A percentile compares a stretch with the other conserved stretches of the same genome.
These are phyloP conservation scores for Apis dorsata DNA, from an alignment of 1,140 invertebrate genomes.

Conservation along the genomic window DNA sequence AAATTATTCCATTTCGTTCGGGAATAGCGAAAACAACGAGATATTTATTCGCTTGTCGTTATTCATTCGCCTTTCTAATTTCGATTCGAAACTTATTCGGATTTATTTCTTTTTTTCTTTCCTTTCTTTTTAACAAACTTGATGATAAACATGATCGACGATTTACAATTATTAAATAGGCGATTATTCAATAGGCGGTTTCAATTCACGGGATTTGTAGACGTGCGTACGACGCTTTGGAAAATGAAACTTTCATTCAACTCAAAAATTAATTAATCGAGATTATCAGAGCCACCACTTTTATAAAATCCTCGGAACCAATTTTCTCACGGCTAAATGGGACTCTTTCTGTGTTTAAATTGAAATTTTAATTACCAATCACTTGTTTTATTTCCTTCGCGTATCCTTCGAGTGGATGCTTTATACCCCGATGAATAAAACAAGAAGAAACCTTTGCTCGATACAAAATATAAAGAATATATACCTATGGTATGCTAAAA, in stretches of 20 bases:
- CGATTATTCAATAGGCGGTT: too few relatives aligned
- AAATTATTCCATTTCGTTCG: not conserved
- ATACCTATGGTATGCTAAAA: not conserved
- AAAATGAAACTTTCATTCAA: not conserved
- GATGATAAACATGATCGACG: too few relatives aligned
- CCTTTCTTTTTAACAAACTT: too few relatives aligned
- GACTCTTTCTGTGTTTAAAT: not conserved
- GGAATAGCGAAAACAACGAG: not conserved
- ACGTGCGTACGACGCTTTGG: too few relatives aligned
- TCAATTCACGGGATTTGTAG: too few relatives aligned
- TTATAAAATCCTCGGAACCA: not conserved
- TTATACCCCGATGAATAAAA: not conserved
- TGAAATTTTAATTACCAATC: slow-evolving; percentile 35
- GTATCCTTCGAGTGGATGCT: not conserved
- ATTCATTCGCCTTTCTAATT: not conserved
- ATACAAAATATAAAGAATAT: not conserved
- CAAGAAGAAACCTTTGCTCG: not conserved
- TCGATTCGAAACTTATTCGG: not conserved
- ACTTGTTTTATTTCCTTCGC: not conserved
- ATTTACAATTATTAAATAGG: too few relatives aligned
- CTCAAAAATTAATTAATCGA: slow-evolving; percentile 7
- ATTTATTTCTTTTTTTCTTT: too few relatives aligned
- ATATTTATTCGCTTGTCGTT: not conserved
- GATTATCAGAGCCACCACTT: not conserved
- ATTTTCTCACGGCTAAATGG: not conserved